phyloP scores from a whole-genome alignment of 2,888 invertebrate genomes.

The Syritta pipiens region DNA sequence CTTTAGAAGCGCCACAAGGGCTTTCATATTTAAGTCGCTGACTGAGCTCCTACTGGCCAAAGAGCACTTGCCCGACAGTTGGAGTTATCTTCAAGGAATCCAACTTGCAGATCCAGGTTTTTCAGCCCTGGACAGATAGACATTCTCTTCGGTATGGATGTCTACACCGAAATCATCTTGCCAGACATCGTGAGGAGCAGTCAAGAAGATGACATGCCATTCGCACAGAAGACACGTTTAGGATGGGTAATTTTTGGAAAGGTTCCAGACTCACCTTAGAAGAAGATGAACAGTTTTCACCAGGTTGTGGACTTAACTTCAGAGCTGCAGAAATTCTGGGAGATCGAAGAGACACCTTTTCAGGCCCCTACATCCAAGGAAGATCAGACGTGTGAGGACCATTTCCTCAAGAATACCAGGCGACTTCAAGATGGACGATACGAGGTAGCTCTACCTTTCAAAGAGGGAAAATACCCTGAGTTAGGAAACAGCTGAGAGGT shows the following conservation, averaged over 20 bases:
- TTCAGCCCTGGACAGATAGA: too few species aligned
- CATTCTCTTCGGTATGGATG: slow-evolving; percentile 13
- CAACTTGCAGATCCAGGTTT: too few species aligned
- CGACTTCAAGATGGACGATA: too few species aligned
- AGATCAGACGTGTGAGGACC: too few species aligned
- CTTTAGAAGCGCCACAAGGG: not conserved
- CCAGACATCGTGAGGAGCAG: not conserved
- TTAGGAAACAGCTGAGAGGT: too few species aligned
- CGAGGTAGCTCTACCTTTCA: too few species aligned
- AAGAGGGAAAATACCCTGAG: too few species aligned
- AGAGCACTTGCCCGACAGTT: not conserved
- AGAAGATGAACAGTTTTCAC: not conserved
- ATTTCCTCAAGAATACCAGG: too few species aligned
- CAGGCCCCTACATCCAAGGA: too few species aligned
- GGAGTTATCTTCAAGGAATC: not conserved
- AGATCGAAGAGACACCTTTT: too few species aligned
- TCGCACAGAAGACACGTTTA: slow-evolving; percentile 3
- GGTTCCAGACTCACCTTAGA: too few species aligned
- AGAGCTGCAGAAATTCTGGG: not conserved
- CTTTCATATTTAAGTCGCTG: not conserved
- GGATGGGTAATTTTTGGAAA: too few species aligned
- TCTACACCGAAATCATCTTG: not conserved
- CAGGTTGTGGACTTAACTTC: not conserved
- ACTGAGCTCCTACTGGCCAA: slow-evolving; percentile 4
- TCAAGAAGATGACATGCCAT: not conserved